Evolutionary conservation across 2,888 invertebrate genomes (phyloP).

Genomic region (Ophion ventricosus): DNA sequence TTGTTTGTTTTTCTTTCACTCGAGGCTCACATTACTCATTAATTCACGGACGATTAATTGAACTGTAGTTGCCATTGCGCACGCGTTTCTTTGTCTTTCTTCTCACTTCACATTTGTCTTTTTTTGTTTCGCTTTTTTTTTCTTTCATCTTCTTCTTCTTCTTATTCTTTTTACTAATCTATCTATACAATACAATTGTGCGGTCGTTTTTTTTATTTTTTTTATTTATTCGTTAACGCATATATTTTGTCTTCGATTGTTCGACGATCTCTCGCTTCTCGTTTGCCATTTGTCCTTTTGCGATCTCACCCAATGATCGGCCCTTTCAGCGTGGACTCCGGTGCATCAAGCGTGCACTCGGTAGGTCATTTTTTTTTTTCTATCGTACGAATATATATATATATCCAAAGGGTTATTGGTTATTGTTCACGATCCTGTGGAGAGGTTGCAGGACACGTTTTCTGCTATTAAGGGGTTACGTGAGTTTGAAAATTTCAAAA

Average conservation of each 20-base stretch:
- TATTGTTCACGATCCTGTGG: too few species aligned
- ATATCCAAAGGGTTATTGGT: too few species aligned
- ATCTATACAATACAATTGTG: constrained; percentile 79
- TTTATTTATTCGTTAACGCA: constrained; percentile 48
- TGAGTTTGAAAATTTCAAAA: too few species aligned
- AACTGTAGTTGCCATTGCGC: constrained; percentile 68
- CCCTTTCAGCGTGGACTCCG: neutral
- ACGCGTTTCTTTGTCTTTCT: neutral
- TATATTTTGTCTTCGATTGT: constrained; percentile 30
- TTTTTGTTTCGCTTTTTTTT: constrained; percentile 62
- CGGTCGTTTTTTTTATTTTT: constrained; percentile 72
- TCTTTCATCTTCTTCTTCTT: constrained; percentile 64
- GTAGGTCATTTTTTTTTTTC: constrained; percentile 44
- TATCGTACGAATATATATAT: constrained; percentile 27
- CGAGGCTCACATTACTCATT: constrained; percentile 48
- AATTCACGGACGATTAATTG: constrained; percentile 67
- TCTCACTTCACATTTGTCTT: neutral
- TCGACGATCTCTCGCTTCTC: constrained; percentile 8
- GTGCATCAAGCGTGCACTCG: neutral
- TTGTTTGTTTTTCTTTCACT: constrained; percentile 30
- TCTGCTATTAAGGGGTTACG: too few species aligned
- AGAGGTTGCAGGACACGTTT: too few species aligned
- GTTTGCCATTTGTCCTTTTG: constrained; percentile 16
- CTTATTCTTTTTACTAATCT: constrained; percentile 66
- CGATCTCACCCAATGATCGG: neutral